Percentiles rank a stretch among this genome's conserved stretches.
Evolutionary conservation across 2,888 invertebrate species (phyloP).

Genomic region (Hypercompe scribonia): DNA sequence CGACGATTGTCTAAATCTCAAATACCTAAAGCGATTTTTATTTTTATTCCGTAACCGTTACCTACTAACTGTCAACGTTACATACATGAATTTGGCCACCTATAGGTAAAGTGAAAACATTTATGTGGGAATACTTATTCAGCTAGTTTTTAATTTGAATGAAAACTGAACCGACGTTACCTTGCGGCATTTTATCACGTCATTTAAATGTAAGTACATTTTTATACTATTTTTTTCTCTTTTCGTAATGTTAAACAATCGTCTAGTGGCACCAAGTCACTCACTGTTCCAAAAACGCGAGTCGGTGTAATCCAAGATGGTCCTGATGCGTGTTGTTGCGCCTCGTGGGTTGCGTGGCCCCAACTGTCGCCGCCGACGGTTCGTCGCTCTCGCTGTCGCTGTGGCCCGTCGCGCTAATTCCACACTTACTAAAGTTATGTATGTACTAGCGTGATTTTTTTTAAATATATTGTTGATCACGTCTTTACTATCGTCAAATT

Average conservation of each 20-base stretch:
- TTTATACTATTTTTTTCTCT: background rate
- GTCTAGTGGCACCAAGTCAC: conserved; percentile 46
- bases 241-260: background rate
- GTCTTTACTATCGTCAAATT: background rate
- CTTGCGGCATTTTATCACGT: background rate
- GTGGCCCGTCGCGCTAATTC: conserved; percentile 78
- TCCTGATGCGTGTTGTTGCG: conserved; percentile 71
- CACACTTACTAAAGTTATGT: conserved; percentile 32
- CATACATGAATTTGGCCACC: background rate
- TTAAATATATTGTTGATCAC: background rate
- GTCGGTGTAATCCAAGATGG: conserved; percentile 78
- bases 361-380: conserved; percentile 76
- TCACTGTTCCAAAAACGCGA: conserved; percentile 79
- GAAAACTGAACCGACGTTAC: background rate
- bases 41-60: no score
- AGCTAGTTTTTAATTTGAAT: background rate
- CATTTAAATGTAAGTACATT: background rate
- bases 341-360: conserved; percentile 71
- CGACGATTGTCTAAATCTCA: background rate
- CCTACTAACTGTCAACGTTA: no score
- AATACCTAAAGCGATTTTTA: background rate
- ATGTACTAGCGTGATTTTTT: conserved; percentile 41
- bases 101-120: background rate
- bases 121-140: background rate
- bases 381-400: conserved; percentile 92